A percentile compares a stretch with the other conserved stretches of the same genome.
Evolutionary conservation across 2,113 vertebrate species (phyloP).

Genomic region (Pyxicephalus adspersus): DNA sequence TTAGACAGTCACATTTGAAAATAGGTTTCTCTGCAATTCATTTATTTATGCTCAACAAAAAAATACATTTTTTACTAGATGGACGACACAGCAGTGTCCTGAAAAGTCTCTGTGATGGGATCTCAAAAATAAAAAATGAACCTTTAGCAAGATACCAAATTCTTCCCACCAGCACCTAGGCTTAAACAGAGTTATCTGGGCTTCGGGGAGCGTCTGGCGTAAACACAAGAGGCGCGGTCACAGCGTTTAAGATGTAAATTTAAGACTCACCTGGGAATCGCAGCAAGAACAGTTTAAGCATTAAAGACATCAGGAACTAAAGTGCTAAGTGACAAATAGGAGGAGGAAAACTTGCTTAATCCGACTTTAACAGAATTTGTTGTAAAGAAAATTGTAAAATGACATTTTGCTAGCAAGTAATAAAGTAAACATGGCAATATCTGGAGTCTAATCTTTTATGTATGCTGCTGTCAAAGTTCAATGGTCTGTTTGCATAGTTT

Average conservation of each 20-base stretch:
- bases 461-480: no score
- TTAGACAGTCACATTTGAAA: no score
- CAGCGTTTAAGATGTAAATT: background rate
- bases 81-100: slow-evolving; percentile 4
- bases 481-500: no score
- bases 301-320: slow-evolving; percentile 4
- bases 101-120: slow-evolving; percentile 2
- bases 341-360: background rate
- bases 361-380: background rate
- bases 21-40: background rate
- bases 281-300: background rate
- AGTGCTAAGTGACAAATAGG: slow-evolving; percentile 12
- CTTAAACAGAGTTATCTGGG: background rate
- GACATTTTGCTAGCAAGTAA: background rate
- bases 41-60: background rate
- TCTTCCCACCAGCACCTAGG: background rate
- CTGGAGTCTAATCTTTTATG: no score
- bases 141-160: background rate
- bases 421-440: no score
- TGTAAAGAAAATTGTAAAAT: background rate
- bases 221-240: slow-evolving; percentile 14
- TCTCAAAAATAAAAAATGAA: slow-evolving; percentile 32
- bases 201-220: background rate
- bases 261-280: background rate
- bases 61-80: slow-evolving; percentile 17